Conservation (phyloP, 2,113 vertebrate genomes). For the Microtus montanus region DNA sequence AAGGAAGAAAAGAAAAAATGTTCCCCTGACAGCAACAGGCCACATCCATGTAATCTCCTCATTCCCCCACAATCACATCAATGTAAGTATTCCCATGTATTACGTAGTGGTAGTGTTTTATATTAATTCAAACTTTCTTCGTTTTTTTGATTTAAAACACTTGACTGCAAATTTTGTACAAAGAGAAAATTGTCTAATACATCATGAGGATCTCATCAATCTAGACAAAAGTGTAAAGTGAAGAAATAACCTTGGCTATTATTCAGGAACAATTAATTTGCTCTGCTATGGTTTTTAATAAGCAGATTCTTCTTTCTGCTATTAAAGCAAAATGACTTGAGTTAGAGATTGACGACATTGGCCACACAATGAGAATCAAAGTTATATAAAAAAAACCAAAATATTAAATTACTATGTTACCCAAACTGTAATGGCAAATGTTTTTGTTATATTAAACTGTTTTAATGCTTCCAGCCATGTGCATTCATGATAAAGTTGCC, state of each 20-base stretch:
- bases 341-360: conserved; percentile 1
- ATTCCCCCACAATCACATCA: fast-evolving
- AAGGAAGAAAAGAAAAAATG: not conserved
- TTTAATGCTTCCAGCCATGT: conserved; percentile 20
- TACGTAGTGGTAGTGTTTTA: not conserved
- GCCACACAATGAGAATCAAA: conserved; percentile 51
- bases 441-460: not conserved
- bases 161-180: not conserved
- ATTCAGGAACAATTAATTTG: conserved; percentile 69
- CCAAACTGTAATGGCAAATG: conserved; percentile 16
- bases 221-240: not conserved
- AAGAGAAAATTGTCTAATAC: conserved; percentile 39
- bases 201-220: conserved; percentile 46
- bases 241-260: conserved; percentile 15
- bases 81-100: not conserved
- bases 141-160: not conserved
- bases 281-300: conserved; percentile 53
- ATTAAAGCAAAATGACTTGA: conserved; percentile 56
- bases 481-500: conserved; percentile 28
- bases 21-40: not conserved
- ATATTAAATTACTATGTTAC: conserved; percentile 60
- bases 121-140: not conserved
- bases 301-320: conserved; percentile 45
- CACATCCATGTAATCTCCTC: not conserved
- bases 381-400: conserved; percentile 9